Evolutionary conservation across 2,113 vertebrate species (phyloP), one percentile per base, ranked within the genome.

Genomic region (Vimba vimba): DNA sequence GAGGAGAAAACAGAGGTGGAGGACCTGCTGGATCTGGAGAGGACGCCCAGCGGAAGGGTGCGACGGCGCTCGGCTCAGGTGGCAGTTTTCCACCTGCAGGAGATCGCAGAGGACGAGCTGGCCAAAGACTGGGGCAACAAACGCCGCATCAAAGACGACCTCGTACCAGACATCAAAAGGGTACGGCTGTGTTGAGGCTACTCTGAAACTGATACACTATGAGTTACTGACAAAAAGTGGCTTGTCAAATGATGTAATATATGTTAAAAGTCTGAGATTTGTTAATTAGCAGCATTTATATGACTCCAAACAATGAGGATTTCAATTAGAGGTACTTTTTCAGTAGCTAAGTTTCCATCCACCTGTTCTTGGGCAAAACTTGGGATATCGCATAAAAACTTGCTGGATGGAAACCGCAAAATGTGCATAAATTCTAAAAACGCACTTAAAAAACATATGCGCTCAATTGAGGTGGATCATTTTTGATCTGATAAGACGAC

Each of bases 11-110:
- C 93, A 88, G 86, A 94, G 91, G 88, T 87, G 91, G 82, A 66
- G 17, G 92, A 93, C 0, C 5, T 94, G 1, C 94, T 97, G 80
- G 97, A 99, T 88, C 95, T 98, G 2, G 97, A 99, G 82, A 94
- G 97, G 83, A 99, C 98, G 6, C 98, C 98, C 0, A 99, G 98
- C 0, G 98, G 98, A 68, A 95, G 98, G 73, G 96, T 99, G 90
- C 95, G 97, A 52, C 97, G 98, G 64, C 97, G 96, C 0, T 99
- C 98, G 0, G 98, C 98, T 79, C 98, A 99, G 89, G 97, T 99
- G 0, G 98, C 98, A 0, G 97, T 99, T 43, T 99, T 99, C 93
- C 98, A 99, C 92, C 95, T 99, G 64, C 98, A 99, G 92, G 98
- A 99, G 93, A 99, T 99, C 1, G 98, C 97, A 0, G 98, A 98